Conservation (phyloP, 2,113 vertebrate species). For the Arvicanthis niloticus region DNA sequence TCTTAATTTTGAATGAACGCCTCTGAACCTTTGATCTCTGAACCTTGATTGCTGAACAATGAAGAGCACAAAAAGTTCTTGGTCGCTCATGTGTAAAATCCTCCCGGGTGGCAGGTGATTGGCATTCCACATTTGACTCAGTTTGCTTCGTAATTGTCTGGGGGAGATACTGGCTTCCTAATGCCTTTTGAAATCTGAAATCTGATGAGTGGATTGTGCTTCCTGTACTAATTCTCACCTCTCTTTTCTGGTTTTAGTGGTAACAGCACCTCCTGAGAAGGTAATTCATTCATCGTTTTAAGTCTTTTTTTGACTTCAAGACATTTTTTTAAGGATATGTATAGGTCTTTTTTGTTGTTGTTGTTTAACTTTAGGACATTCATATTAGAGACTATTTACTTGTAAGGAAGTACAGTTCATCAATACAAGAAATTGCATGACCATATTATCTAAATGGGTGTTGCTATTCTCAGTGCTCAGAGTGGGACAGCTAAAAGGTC, state of each 20-base stretch:
- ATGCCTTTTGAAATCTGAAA: conserved; percentile 49
- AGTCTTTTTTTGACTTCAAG: neutral
- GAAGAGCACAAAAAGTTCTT: neutral
- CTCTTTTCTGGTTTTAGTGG: conserved; percentile 90
- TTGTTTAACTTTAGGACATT: neutral
- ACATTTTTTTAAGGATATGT: neutral
- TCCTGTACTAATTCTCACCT: conserved; percentile 60
- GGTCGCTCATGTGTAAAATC: neutral
- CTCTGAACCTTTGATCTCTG: neutral
- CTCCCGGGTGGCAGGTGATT: neutral
- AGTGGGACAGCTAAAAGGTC: neutral
- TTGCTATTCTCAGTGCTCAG: neutral
- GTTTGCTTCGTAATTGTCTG: conserved; percentile 37
- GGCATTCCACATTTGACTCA: conserved; percentile 11
- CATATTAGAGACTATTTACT: neutral
- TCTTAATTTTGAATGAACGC: conserved; percentile 20
- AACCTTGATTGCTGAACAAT: neutral
- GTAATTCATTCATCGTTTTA: conserved; percentile 85
- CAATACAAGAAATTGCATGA: neutral
- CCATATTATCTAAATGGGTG: neutral
- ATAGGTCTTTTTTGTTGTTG: neutral
- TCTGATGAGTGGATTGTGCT: neutral
- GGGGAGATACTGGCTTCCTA: neutral
- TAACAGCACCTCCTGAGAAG: conserved; percentile 91
- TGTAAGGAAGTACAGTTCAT: neutral